Conservation (phyloP, 2,888 invertebrate species). For the Drosophila meridionalis region DNA sequence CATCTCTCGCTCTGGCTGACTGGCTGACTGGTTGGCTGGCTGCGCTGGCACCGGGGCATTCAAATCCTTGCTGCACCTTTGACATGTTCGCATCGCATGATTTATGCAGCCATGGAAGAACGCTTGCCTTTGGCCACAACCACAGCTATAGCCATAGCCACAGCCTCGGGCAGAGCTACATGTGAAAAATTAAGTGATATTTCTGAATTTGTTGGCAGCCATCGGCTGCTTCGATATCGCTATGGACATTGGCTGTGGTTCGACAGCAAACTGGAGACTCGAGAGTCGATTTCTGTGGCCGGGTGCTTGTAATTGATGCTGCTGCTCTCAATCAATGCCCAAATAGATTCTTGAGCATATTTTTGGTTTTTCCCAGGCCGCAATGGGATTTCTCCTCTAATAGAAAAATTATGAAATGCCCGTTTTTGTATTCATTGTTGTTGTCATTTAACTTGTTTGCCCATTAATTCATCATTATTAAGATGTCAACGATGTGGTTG, state of each 20-base stretch:
- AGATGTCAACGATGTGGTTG: slow-evolving; percentile 82
- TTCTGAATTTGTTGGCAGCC: slow-evolving; percentile 79
- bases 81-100: slow-evolving; percentile 75
- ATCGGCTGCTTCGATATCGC: slow-evolving; percentile 37
- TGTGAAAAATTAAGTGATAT: slow-evolving; percentile 81
- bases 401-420: slow-evolving; percentile 74
- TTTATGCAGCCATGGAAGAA: slow-evolving; percentile 77
- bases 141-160: slow-evolving; percentile 34
- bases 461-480: slow-evolving; percentile 84
- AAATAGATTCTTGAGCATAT: slow-evolving; percentile 55
- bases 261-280: slow-evolving; percentile 1
- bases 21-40: slow-evolving; percentile 2
- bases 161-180: slow-evolving; percentile 53
- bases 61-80: slow-evolving; percentile 80
- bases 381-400: slow-evolving; percentile 52
- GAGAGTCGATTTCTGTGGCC: slow-evolving; percentile 9
- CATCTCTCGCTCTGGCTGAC: slow-evolving; percentile 51
- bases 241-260: slow-evolving; percentile 20
- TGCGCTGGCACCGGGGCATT: slow-evolving; percentile 59
- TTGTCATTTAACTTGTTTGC: slow-evolving; percentile 73
- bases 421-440: slow-evolving; percentile 39
- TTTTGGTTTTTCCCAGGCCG: slow-evolving; percentile 55
- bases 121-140: slow-evolving; percentile 45
- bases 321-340: slow-evolving; percentile 75
- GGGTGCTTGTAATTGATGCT: slow-evolving; percentile 68